Percentiles rank a stretch among this genome's conserved stretches.
Evolutionary conservation across 1,140 invertebrate species (phyloP).

Genomic region (Temnothorax longispinosus): DNA sequence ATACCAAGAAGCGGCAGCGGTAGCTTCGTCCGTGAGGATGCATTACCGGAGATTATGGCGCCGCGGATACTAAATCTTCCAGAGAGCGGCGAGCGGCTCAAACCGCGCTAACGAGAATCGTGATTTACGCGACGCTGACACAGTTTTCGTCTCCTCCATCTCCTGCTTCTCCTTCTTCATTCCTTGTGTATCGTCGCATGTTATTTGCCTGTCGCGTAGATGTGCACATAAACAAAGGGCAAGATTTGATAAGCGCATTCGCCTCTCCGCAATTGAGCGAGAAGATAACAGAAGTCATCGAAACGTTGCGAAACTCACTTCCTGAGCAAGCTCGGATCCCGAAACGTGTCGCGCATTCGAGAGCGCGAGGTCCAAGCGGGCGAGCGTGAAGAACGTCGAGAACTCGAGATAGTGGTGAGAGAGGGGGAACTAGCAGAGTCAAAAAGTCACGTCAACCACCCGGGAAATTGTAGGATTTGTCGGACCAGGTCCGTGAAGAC

Average conservation of each 20-base stretch:
- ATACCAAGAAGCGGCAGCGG: slow-evolving; percentile 10
- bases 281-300: slow-evolving; percentile 39
- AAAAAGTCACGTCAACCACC: slow-evolving; percentile 55
- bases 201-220: slow-evolving; percentile 48
- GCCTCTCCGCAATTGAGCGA: background rate
- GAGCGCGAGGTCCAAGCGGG: background rate
- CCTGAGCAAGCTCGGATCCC: background rate
- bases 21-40: slow-evolving; percentile 32
- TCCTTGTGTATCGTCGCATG: slow-evolving; percentile 40
- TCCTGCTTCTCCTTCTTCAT: background rate
- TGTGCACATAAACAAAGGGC: background rate
- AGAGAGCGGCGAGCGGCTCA: slow-evolving; percentile 70
- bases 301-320: background rate
- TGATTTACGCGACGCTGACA: slow-evolving; percentile 75
- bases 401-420: background rate
- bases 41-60: slow-evolving; percentile 71
- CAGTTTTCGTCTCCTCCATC: slow-evolving; percentile 64
- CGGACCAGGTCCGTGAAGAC: slow-evolving; percentile 38
- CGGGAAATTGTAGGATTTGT: slow-evolving; percentile 59
- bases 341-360: slow-evolving; percentile 45
- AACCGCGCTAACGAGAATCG: slow-evolving; percentile 78
- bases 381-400: slow-evolving; percentile 8
- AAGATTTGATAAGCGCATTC: background rate
- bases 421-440: slow-evolving; percentile 17
- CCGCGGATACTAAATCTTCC: slow-evolving; percentile 72